These are phyloP conservation scores for Leptodirus hochenwartii DNA, from an alignment of 2,888 invertebrate species.

Conservation along the genomic window DNA sequence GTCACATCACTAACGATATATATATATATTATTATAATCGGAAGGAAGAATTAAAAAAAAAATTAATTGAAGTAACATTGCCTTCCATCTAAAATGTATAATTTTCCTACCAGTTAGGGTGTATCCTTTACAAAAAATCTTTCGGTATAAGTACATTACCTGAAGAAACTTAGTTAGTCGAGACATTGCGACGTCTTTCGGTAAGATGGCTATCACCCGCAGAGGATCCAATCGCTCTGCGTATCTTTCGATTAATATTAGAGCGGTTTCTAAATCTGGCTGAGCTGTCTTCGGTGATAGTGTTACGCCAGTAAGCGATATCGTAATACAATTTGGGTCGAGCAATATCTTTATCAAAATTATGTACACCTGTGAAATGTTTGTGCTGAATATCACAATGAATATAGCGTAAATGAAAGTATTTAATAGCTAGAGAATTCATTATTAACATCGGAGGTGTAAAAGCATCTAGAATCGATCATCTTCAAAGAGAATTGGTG, in stretches of 20 bases:
- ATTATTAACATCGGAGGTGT: conserved; percentile 11
- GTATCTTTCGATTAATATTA: conserved; percentile 65
- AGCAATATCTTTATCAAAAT: conserved; percentile 24
- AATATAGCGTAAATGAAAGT: conserved; percentile 3
- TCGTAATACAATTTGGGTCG: conserved; percentile 20
- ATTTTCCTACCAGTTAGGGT: too few species aligned
- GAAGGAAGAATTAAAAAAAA: too few species aligned
- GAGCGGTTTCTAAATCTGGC: conserved; percentile 62
- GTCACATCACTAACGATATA: too few species aligned
- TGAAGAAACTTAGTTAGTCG: conserved; percentile 39
- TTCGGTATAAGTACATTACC: too few species aligned
- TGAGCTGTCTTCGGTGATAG: conserved; percentile 41
- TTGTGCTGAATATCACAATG: conserved; percentile 6
- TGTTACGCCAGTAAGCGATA: conserved; percentile 20
- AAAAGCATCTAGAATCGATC: neutral
- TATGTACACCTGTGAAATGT: conserved; percentile 22
- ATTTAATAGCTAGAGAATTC: conserved; percentile 2
- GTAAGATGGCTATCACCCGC: conserved; percentile 61
- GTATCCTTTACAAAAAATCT: too few species aligned
- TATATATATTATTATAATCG: too few species aligned
- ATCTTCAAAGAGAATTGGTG: too few species aligned
- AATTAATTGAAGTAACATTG: too few species aligned
- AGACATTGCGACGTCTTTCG: conserved; percentile 58
- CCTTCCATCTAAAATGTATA: too few species aligned
- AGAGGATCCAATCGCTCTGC: conserved; percentile 70